These are phyloP conservation scores for Gasterosteus aculeatus DNA, from an alignment of 2,113 vertebrate genomes.

Conservation along the genomic window DNA sequence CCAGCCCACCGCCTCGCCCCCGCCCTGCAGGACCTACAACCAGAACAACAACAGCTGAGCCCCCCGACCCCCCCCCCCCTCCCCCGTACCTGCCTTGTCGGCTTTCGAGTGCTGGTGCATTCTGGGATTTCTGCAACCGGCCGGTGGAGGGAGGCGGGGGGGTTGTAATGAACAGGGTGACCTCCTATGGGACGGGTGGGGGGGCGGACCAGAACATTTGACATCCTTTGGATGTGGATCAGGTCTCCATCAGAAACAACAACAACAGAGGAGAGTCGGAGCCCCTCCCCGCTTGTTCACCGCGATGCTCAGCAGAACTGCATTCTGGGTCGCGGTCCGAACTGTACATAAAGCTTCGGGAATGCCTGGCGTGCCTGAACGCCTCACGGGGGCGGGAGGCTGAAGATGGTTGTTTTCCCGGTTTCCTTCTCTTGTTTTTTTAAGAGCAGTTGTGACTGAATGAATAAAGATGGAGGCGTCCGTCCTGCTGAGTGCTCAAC, in stretches of 20 bases:
- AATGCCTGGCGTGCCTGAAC: slow-evolving; percentile 71
- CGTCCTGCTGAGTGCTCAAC: slow-evolving; percentile 71
- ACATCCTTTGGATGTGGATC: slow-evolving; percentile 24
- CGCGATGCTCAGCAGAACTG: background rate
- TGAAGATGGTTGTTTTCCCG: slow-evolving; percentile 23
- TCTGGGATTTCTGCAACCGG: slow-evolving; percentile 39
- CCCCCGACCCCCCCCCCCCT: slow-evolving; percentile 8
- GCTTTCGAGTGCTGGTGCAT: slow-evolving; percentile 22
- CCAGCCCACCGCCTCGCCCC: slow-evolving; percentile 92
- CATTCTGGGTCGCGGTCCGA: slow-evolving; percentile 28
- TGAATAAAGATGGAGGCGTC: no score
- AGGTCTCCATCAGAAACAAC: slow-evolving; percentile 38
- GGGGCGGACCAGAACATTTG: slow-evolving; percentile 10
- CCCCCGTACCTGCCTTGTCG: slow-evolving; percentile 23
- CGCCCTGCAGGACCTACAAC: slow-evolving; percentile 95
- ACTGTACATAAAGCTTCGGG: slow-evolving; percentile 67
- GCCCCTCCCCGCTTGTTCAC: no score
- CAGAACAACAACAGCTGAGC: slow-evolving; percentile 96
- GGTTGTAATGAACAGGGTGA: slow-evolving; percentile 26
- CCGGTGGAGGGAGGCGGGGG: background rate
- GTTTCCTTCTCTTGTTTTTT: slow-evolving; percentile 14
- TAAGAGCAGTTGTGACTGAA: slow-evolving; percentile 59
- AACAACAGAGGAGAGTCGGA: slow-evolving; percentile 10
- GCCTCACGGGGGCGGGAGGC: slow-evolving; percentile 48
- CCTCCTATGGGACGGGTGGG: background rate